These are phyloP conservation scores for Limenitis camilla DNA, from an alignment of 2,888 invertebrate genomes.

Conservation along the genomic window DNA sequence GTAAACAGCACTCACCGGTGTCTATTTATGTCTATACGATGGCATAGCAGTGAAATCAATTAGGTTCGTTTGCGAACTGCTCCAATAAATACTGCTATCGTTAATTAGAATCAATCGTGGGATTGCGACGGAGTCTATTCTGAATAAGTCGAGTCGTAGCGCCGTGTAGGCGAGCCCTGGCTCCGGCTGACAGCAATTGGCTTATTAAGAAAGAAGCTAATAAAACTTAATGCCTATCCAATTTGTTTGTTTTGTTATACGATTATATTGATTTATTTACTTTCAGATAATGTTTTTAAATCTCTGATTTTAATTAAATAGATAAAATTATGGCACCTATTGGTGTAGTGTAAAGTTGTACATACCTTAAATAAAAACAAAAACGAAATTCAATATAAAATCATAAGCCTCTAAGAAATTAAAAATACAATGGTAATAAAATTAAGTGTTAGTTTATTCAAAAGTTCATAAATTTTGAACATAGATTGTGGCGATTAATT, in stretches of 20 bases:
- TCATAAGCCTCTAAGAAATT: no score
- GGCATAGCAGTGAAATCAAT: conserved; percentile 60
- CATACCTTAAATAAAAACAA: no score
- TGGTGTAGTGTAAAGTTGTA: no score
- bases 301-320: conserved; percentile 2
- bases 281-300: conserved; percentile 10
- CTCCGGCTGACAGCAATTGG: conserved; percentile 55
- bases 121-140: conserved; percentile 60
- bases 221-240: conserved; percentile 42
- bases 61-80: conserved; percentile 67
- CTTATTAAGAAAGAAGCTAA: conserved; percentile 55
- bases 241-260: conserved; percentile 21
- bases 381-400: no score
- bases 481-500: no score
- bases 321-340: no score
- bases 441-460: no score
- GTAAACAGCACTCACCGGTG: conserved; percentile 39
- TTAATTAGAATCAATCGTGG: conserved; percentile 73
- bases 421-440: no score
- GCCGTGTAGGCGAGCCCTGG: conserved; percentile 47
- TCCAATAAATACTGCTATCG: conserved; percentile 72
- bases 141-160: conserved; percentile 50
- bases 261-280: conserved; percentile 15
- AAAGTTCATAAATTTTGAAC: no score
- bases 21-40: conserved; percentile 32